Percentiles rank a stretch among this genome's conserved stretches.
These are phyloP conservation scores for Sinopyrophorus schimmeli DNA, from an alignment of 2,888 invertebrate species.

Conservation along the genomic window DNA sequence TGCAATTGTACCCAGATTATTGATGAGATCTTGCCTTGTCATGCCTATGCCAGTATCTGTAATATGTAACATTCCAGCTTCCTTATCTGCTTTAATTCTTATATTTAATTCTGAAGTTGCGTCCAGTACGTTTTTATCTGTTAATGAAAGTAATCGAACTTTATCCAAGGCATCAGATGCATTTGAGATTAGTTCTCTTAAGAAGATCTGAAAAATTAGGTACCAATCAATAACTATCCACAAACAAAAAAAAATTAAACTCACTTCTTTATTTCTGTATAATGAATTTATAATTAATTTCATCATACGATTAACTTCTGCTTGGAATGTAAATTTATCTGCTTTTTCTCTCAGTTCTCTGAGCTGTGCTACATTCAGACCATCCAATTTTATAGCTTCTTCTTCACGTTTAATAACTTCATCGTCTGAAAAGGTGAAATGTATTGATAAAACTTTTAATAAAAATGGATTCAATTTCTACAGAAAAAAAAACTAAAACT, in stretches of 20 bases:
- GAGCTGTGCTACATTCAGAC: constrained; percentile 90
- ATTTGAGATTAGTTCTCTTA: constrained; percentile 97
- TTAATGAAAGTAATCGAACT: constrained; percentile 90
- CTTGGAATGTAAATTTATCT: constrained; percentile 90
- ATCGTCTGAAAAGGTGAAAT: constrained; percentile 66
- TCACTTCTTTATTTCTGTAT: constrained; percentile 98
- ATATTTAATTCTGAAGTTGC: constrained; percentile 83
- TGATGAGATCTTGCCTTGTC: constrained; percentile 91
- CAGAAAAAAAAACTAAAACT: constrained; percentile 19
- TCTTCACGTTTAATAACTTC: constrained; percentile 90
- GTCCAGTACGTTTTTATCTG: constrained; percentile 78
- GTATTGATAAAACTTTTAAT: constrained; percentile 39
- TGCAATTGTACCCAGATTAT: constrained; percentile 97
- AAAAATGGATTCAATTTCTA: constrained; percentile 27
- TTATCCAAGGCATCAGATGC: constrained; percentile 99
- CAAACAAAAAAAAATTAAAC: not conserved
- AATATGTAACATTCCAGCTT: constrained; percentile 87
- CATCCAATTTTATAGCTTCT: constrained; percentile 95
- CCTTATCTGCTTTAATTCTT: constrained; percentile 92
- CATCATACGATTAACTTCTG: constrained; percentile 99
- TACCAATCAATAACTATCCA: constrained; percentile 2
- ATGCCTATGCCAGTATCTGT: constrained; percentile 98
- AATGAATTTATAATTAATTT: constrained; percentile 99
- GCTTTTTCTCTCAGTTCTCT: constrained; percentile 88
- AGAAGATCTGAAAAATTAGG: constrained; percentile 73